phyloP scores from a whole-genome alignment of 1,140 invertebrate species.

The Drosophila subobscura region DNA sequence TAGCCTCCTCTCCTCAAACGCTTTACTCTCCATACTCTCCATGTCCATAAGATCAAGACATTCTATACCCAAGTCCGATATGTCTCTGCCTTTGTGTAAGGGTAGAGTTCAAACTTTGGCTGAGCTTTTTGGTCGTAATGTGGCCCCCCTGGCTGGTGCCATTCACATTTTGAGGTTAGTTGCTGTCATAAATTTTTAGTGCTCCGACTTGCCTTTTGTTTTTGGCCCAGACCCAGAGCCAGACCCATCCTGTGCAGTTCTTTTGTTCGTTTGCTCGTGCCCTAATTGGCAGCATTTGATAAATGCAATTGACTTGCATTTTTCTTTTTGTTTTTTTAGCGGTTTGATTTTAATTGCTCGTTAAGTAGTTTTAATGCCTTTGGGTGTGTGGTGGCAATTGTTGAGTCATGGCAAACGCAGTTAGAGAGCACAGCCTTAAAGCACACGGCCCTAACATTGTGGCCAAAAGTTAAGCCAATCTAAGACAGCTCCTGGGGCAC shows the following conservation, averaged over 20 bases:
- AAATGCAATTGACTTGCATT: conserved; percentile 69
- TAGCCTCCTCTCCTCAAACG: too few species aligned
- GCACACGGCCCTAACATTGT: conserved; percentile 31
- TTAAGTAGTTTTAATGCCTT: conserved; percentile 70
- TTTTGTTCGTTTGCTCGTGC: conserved; percentile 41
- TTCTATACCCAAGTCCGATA: too few species aligned
- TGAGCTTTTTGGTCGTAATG: conserved; percentile 56
- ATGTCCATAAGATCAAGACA: too few species aligned
- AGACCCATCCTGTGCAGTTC: conserved; percentile 14
- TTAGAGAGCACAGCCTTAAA: conserved; percentile 15
- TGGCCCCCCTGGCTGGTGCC: conserved; percentile 32
- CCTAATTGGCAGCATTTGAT: conserved; percentile 79
- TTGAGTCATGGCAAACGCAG: conserved; percentile 34
- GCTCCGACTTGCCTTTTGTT: conserved; percentile 61
- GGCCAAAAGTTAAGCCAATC: conserved; percentile 42
- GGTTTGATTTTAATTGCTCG: conserved; percentile 72
- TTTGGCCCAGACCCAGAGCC: background rate
- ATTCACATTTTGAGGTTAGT: conserved; percentile 75
- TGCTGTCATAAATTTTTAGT: conserved; percentile 81
- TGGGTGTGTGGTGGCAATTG: conserved; percentile 34
- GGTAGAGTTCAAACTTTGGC: conserved; percentile 49
- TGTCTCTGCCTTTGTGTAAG: background rate
- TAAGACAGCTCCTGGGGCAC: conserved; percentile 19
- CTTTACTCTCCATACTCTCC: too few species aligned
- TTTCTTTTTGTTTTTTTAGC: conserved; percentile 27